Conservation (phyloP, 2,888 invertebrate genomes). For the Drosophila testacea region DNA sequence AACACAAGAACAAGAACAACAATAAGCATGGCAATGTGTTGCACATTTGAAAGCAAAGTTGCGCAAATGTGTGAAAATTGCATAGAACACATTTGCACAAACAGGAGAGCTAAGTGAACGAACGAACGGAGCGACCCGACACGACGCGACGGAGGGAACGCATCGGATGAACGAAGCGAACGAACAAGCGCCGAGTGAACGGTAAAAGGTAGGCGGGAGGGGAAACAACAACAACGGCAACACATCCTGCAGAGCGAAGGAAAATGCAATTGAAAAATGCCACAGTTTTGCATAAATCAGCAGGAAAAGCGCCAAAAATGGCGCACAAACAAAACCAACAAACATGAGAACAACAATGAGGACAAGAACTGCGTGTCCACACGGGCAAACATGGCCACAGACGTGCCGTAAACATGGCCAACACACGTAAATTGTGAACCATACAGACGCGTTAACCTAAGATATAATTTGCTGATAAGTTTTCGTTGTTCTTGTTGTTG, state of each 20-base stretch:
- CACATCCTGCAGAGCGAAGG: slow-evolving; percentile 56
- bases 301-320: slow-evolving; percentile 75
- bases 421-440: slow-evolving; percentile 29
- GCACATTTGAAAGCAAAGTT: slow-evolving; percentile 77
- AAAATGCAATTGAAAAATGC: slow-evolving; percentile 79
- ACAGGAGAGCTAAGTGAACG: slow-evolving; percentile 36
- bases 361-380: slow-evolving; percentile 20
- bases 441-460: slow-evolving; percentile 48
- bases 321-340: slow-evolving; percentile 58
- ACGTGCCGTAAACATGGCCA: slow-evolving; percentile 67
- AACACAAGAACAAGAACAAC: slow-evolving; percentile 24
- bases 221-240: slow-evolving; percentile 15
- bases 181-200: not conserved
- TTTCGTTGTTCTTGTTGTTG: slow-evolving; percentile 30
- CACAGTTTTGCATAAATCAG: slow-evolving; percentile 79
- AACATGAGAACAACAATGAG: slow-evolving; percentile 33
- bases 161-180: slow-evolving; percentile 1
- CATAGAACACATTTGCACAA: slow-evolving; percentile 48
- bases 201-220: not conserved
- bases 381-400: slow-evolving; percentile 64
- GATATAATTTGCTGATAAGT: slow-evolving; percentile 76
- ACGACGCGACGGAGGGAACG: not conserved
- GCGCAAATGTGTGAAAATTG: slow-evolving; percentile 73
- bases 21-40: slow-evolving; percentile 71
- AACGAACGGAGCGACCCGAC: not conserved